Conservation (phyloP, 2,113 vertebrate species). For the Albula glossodonta region DNA sequence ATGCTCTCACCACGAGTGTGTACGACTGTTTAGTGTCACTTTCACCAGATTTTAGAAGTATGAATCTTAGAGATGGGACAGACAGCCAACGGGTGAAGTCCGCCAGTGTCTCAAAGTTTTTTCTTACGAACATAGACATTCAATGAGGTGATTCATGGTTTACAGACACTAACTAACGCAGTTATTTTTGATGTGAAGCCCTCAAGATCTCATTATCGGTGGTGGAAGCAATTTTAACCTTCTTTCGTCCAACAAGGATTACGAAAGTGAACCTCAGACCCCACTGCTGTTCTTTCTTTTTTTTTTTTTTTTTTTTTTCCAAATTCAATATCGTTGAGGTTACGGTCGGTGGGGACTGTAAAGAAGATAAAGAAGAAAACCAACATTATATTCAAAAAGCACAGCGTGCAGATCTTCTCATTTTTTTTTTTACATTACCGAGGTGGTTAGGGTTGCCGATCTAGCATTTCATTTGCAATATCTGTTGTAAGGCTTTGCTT, state of each 20-base stretch:
- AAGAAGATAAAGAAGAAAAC: neutral
- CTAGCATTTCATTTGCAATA: neutral
- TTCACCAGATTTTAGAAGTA: slow-evolving; percentile 63
- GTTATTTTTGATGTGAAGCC: neutral
- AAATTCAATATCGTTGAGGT: neutral
- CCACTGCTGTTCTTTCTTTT: neutral
- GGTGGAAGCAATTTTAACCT: neutral
- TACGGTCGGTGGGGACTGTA: neutral
- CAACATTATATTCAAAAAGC: neutral
- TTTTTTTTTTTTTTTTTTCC: neutral
- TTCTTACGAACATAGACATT: slow-evolving; percentile 27
- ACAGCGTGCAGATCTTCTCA: neutral
- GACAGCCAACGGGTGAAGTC: slow-evolving; percentile 52
- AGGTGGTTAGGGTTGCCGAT: neutral
- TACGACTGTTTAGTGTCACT: slow-evolving; percentile 65
- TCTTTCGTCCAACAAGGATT: slow-evolving; percentile 7
- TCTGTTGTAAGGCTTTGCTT: neutral
- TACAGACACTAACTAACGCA: slow-evolving; percentile 27
- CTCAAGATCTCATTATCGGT: slow-evolving; percentile 7
- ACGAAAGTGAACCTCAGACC: neutral
- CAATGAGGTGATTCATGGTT: slow-evolving; percentile 17
- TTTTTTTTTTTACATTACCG: neutral
- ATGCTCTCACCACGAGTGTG: slow-evolving; percentile 41
- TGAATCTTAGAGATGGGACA: slow-evolving; percentile 48
- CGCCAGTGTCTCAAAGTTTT: slow-evolving; percentile 27